Base-by-base conservation (phyloP, 2,888 invertebrate genomes). In the Leptinotarsa juncta region DNA sequence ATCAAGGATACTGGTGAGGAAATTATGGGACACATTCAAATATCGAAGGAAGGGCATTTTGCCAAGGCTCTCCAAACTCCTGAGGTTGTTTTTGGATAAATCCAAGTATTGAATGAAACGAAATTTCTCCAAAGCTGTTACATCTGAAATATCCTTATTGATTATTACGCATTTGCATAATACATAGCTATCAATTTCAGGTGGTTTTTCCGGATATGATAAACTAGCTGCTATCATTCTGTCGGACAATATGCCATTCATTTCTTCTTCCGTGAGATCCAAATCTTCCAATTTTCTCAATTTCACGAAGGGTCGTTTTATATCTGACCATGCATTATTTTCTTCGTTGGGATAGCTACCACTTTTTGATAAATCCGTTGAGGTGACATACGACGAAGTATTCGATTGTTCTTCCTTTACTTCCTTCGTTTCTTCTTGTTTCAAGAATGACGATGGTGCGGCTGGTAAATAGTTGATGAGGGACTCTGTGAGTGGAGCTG, bases 41-140 rank as follows among this genome's bases (percentile, higher is more conserved):
- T 88, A 90, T 83, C 92, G 91, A 50, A 93, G 84, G 82, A 91
- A 92, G 0, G 88, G 90, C 16, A 92, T 86, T 72, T 88, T 81
- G 0, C 90, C 89, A 1, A 93, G 85, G 16, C 91, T 88, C n/a
- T 82, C 85, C 67, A 92, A 82, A 57, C 90, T 88, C 10, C 86
- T 86, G 71, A 93, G 83, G 18, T 88, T 85, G 84, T 93, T 93
- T n/a, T 89, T 86, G 0, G 91, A 90, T 16, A 93, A 82, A 81
- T 93, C 91, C 78, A 93, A 84, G 79, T 91, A 92, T 72, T 92
- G 91, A 51, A 92, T 84, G 82, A 90, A 91, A 81, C 90, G 90
- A 84, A 91, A 91, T 73, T 89, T 85, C 76, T 88, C 84, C 65
- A 93, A 80, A 2, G 90, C 87, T 16, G 89, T 87, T 62, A 93